Conservation (phyloP, 2,113 vertebrate species). For the Apodemus speciosus region DNA sequence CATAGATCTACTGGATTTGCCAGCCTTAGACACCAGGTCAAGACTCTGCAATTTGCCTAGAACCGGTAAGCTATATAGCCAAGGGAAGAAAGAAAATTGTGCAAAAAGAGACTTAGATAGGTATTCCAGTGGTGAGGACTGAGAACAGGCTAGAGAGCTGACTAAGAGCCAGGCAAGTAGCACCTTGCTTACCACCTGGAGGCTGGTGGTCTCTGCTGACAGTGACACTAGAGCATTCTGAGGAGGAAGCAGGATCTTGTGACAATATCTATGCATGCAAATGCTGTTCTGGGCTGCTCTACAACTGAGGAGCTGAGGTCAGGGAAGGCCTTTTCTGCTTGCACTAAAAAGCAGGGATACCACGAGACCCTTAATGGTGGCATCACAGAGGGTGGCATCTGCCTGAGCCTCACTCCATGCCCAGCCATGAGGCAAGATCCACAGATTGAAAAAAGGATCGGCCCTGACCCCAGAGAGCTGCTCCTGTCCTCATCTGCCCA, state of each 20-base stretch:
- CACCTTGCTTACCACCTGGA: background rate
- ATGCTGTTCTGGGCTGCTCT: background rate
- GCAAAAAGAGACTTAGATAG: background rate
- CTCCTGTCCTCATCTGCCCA: background rate
- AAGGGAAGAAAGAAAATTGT: background rate
- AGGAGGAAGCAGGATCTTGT: background rate
- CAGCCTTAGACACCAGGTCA: background rate
- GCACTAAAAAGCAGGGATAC: background rate
- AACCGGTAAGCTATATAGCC: background rate
- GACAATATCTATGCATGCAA: background rate
- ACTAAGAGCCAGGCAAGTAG: background rate
- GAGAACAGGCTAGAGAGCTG: background rate
- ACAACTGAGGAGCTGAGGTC: background rate
- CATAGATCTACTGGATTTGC: background rate
- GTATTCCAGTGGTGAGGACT: background rate
- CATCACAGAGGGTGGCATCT: background rate
- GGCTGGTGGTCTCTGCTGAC: background rate
- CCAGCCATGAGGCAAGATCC: background rate
- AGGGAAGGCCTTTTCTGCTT: background rate
- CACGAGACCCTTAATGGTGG: background rate
- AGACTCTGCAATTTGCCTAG: background rate
- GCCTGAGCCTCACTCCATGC: background rate
- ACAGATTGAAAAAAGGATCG: background rate
- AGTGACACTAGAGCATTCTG: background rate
- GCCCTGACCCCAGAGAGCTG: background rate